Percentiles rank a stretch among this genome's conserved stretches.
Conservation (phyloP, 2,113 vertebrate genomes). For the Ornithorhynchus anatinus region DNA sequence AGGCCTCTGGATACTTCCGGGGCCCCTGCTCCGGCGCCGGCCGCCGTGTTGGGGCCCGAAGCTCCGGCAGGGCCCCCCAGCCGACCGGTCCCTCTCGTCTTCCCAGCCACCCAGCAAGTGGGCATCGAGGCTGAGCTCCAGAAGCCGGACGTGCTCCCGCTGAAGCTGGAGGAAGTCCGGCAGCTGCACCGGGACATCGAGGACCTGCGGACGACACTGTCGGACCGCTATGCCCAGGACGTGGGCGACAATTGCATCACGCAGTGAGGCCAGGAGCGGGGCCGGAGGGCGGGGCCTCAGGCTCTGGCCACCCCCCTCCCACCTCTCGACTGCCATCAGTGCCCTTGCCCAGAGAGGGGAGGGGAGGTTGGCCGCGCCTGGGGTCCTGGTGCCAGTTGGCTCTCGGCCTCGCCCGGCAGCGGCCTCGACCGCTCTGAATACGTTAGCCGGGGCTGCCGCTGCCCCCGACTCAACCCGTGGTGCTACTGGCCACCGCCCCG, state of each 20-base stretch:
- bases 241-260: slow-evolving; percentile 98
- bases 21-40: background rate
- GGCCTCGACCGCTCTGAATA: slow-evolving; percentile 56
- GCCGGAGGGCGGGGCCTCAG: no score
- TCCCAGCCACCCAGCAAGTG: slow-evolving; percentile 71
- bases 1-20: no score
- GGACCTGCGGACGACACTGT: slow-evolving; percentile 89
- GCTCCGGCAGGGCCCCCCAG: background rate
- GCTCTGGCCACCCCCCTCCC: slow-evolving; percentile 3
- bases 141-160: slow-evolving; percentile 82
- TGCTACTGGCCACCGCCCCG: background rate
- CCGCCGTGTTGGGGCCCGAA: background rate
- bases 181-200: slow-evolving; percentile 90
- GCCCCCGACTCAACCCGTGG: slow-evolving; percentile 25
- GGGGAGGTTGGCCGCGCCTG: background rate
- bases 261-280: slow-evolving; percentile 67
- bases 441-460: slow-evolving; percentile 42
- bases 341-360: slow-evolving; percentile 6
- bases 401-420: background rate
- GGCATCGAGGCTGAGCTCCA: slow-evolving; percentile 75
- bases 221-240: slow-evolving; percentile 95
- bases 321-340: slow-evolving; percentile 23
- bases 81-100: slow-evolving; percentile 33
- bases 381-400: background rate
- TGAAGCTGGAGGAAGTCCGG: slow-evolving; percentile 85